A percentile compares a stretch with the other conserved stretches of the same genome.
phyloP scores from a whole-genome alignment of 2,113 vertebrate genomes.

The Capreolus pygargus region DNA sequence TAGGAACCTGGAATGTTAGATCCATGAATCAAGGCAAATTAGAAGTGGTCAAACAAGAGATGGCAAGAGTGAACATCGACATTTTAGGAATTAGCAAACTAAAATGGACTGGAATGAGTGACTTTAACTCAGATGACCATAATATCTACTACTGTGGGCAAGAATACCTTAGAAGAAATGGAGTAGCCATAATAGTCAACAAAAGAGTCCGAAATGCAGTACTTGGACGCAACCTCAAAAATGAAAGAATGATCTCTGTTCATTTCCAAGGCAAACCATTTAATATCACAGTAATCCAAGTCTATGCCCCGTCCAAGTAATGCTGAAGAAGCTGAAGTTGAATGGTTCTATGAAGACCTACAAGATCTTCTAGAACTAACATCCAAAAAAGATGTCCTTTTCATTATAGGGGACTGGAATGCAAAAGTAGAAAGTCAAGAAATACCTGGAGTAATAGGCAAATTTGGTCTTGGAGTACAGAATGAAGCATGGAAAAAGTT shows the following conservation, averaged over 20 bases:
- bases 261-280: not conserved
- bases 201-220: not conserved
- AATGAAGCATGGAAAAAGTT: not conserved
- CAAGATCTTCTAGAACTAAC: not conserved
- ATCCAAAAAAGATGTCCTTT: not conserved
- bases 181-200: not conserved
- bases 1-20: not conserved
- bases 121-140: not conserved
- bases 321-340: not conserved
- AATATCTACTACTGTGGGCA: not conserved
- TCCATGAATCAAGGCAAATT: not conserved
- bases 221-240: not conserved
- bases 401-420: not conserved
- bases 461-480: not conserved
- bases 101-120: not conserved
- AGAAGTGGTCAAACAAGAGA: not conserved
- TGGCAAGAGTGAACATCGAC: not conserved
- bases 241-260: not conserved
- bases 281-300: not conserved
- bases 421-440: not conserved
- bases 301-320: not conserved
- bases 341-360: not conserved
- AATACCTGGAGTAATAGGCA: not conserved
- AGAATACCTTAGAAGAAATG: not conserved
- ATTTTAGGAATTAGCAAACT: not conserved